These are phyloP conservation scores for Lasiurus borealis DNA, from an alignment of 2,113 vertebrate species.

Conservation along the genomic window DNA sequence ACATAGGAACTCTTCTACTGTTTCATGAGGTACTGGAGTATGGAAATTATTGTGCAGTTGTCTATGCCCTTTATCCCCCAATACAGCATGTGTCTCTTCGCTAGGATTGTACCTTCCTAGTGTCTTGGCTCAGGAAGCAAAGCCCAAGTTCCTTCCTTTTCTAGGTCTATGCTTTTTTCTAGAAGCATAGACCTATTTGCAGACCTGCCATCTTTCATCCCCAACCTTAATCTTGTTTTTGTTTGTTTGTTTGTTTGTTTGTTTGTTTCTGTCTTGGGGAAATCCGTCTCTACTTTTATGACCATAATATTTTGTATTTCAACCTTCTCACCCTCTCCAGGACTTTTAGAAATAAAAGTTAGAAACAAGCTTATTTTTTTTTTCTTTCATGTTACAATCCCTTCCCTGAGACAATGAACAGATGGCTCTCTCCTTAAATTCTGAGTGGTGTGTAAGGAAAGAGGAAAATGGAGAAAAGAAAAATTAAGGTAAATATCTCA, in stretches of 20 bases:
- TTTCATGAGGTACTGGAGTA: not conserved
- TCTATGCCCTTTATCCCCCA: not conserved
- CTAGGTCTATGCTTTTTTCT: not conserved
- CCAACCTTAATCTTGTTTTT: not conserved
- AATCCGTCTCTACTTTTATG: not conserved
- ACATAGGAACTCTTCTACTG: not conserved
- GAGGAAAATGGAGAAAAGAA: not conserved
- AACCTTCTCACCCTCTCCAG: not conserved
- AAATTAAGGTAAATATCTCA: not conserved
- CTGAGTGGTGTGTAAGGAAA: not conserved
- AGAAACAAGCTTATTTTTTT: not conserved
- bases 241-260: not conserved
- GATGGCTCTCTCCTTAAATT: not conserved
- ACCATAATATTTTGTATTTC: not conserved
- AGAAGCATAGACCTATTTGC: not conserved
- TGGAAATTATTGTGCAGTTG: not conserved
- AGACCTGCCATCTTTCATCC: not conserved
- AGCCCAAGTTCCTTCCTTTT: not conserved
- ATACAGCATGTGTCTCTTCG: not conserved
- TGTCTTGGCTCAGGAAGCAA: not conserved
- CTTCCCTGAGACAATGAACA: not conserved
- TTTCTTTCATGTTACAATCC: not conserved
- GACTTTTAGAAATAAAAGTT: conserved; percentile 46
- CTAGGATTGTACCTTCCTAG: not conserved
- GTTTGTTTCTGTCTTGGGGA: not conserved